Percentiles rank a stretch among this genome's conserved stretches.
Conservation (phyloP, 2,113 vertebrate species). For the Siniperca knerii region DNA sequence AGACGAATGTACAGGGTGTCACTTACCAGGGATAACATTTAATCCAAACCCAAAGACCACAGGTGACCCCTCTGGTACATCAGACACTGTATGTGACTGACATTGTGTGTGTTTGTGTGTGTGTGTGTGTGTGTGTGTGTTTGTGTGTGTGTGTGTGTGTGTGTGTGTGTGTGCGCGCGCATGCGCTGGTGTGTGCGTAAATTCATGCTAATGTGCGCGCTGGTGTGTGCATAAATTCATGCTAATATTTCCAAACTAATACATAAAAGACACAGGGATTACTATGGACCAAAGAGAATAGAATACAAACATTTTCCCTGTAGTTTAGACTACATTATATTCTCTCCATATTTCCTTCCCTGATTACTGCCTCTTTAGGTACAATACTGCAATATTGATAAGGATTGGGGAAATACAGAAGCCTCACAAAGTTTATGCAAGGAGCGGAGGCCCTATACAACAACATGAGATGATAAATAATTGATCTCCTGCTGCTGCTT, state of each 20-base stretch:
- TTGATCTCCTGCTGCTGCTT: slow-evolving; percentile 54
- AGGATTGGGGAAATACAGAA: slow-evolving; percentile 49
- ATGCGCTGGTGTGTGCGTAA: not conserved
- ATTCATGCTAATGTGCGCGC: not conserved
- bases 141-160: not conserved
- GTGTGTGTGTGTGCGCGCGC: not conserved
- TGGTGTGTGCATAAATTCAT: not conserved
- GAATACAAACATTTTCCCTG: not conserved
- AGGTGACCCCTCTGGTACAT: not conserved
- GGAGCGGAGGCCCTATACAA: slow-evolving; percentile 23
- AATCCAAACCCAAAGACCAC: slow-evolving; percentile 11
- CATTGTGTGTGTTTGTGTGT: slow-evolving; percentile 6
- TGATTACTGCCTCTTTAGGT: slow-evolving; percentile 65
- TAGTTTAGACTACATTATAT: slow-evolving; percentile 23
- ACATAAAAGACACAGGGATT: not conserved
- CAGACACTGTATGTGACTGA: no score
- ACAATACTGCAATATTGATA: slow-evolving; percentile 70
- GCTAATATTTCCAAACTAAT: not conserved
- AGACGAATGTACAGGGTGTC: not conserved
- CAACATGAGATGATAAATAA: slow-evolving; percentile 60
- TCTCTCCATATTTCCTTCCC: slow-evolving; percentile 22
- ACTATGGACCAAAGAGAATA: slow-evolving; percentile 1
- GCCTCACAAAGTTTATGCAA: slow-evolving; percentile 40
- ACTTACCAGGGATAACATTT: not conserved
- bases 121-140: slow-evolving; percentile 1